phyloP scores from a whole-genome alignment of 2,113 vertebrate species.

The Callorhinus ursinus region DNA sequence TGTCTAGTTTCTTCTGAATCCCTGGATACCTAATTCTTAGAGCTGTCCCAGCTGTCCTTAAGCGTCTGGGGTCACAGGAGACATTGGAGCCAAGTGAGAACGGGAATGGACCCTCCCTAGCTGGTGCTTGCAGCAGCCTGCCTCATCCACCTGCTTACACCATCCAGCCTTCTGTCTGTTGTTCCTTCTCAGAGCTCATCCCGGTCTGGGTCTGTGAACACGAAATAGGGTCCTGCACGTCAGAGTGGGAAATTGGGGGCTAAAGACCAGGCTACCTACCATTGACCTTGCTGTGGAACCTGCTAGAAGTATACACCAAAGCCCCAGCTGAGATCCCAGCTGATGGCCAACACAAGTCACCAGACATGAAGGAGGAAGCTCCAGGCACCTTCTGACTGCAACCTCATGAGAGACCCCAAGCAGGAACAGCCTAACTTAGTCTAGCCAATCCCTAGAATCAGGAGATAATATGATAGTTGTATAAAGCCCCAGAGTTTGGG shows the following conservation, averaged over 20 bases:
- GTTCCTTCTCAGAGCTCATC: not conserved
- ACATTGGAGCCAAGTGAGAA: not conserved
- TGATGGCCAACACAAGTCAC: not conserved
- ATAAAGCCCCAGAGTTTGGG: not conserved
- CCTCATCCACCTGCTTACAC: not conserved
- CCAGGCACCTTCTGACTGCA: not conserved
- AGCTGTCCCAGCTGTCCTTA: not conserved
- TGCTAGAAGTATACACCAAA: not conserved
- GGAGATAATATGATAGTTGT: not conserved
- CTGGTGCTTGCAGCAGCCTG: not conserved
- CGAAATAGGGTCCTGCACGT: not conserved
- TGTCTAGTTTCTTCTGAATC: not conserved
- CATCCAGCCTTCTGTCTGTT: not conserved
- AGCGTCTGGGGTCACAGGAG: not conserved
- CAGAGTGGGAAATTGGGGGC: not conserved
- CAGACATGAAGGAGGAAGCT: not conserved
- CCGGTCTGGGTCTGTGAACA: not conserved
- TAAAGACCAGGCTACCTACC: not conserved
- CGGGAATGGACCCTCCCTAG: not conserved
- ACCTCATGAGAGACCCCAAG: not conserved
- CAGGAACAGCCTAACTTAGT: not conserved
- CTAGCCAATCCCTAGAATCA: not conserved
- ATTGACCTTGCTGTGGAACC: not conserved
- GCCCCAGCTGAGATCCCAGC: not conserved
- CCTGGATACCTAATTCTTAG: not conserved